A percentile compares a stretch with the other conserved stretches of the same genome.
phyloP scores from a whole-genome alignment of 1,140 invertebrate genomes.

The Hyles vespertilio region DNA sequence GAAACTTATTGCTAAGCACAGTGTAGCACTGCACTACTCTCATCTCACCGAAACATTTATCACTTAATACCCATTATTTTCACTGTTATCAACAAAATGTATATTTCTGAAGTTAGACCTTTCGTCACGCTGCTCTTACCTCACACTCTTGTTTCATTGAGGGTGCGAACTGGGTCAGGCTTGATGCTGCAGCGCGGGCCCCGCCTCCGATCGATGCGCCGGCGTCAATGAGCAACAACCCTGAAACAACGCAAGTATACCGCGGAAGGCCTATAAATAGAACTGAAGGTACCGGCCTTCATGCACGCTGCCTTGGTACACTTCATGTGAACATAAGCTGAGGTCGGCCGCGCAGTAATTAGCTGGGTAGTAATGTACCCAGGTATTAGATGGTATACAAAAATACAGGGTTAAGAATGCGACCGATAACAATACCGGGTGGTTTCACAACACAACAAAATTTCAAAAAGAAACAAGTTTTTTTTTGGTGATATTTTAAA shows the following conservation, averaged over 20 bases:
- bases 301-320: neutral
- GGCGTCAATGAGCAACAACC: slow-evolving; percentile 53
- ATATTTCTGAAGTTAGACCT: slow-evolving; percentile 3
- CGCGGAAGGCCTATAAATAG: slow-evolving; percentile 37
- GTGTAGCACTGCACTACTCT: too few relatives aligned
- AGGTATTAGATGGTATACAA: too few relatives aligned
- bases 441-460: too few relatives aligned
- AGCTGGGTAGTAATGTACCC: too few relatives aligned
- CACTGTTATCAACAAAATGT: neutral
- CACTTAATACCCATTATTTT: neutral
- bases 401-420: too few relatives aligned
- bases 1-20: too few relatives aligned
- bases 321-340: neutral
- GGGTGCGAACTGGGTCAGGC: slow-evolving; percentile 58
- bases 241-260: slow-evolving; percentile 22
- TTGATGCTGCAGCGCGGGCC: slow-evolving; percentile 41
- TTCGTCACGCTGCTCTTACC: slow-evolving; percentile 12
- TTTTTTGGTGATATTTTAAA: too few relatives aligned
- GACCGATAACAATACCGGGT: too few relatives aligned
- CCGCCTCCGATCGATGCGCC: slow-evolving; percentile 45
- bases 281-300: slow-evolving; percentile 18
- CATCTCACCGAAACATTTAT: too few relatives aligned
- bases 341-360: neutral
- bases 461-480: too few relatives aligned
- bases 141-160: slow-evolving; percentile 53